These are phyloP conservation scores for Anorthoa munda DNA, from an alignment of 2,888 invertebrate species.

Conservation along the genomic window DNA sequence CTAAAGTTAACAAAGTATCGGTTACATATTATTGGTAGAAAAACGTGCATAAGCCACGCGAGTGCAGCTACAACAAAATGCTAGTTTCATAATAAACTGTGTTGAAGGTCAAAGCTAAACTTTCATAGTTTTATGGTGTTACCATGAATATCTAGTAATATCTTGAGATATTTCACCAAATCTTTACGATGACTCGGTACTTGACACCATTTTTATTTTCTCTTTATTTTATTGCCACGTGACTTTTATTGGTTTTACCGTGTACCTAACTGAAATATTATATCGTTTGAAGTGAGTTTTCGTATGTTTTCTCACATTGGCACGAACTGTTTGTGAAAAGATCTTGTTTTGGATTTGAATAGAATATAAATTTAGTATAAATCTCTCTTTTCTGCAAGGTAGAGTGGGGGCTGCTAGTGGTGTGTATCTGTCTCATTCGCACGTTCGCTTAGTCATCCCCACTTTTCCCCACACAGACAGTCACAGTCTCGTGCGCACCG, in stretches of 20 bases:
- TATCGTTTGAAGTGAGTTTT: neutral
- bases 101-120: conserved; percentile 2
- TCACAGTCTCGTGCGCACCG: too few relatives aligned
- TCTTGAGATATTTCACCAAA: conserved; percentile 2
- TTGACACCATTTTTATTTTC: conserved; percentile 16
- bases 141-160: conserved; percentile 11
- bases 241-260: conserved; percentile 29
- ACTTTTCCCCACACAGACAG: too few relatives aligned
- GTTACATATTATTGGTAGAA: too few relatives aligned
- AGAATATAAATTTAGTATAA: too few relatives aligned
- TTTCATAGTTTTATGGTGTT: conserved; percentile 15
- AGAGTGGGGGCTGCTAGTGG: too few relatives aligned
- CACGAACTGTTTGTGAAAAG: neutral
- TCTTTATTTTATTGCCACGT: conserved; percentile 10
- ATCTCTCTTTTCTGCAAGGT: too few relatives aligned
- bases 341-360: neutral
- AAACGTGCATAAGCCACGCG: too few relatives aligned
- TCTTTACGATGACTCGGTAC: neutral
- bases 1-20: too few relatives aligned
- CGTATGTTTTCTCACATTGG: neutral
- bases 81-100: too few relatives aligned
- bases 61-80: too few relatives aligned
- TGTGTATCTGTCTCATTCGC: too few relatives aligned
- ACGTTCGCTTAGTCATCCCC: too few relatives aligned
- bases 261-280: neutral